Conservation (phyloP, 35 echinoderm and acorn worm species). For the Chiridota heheva region DNA sequence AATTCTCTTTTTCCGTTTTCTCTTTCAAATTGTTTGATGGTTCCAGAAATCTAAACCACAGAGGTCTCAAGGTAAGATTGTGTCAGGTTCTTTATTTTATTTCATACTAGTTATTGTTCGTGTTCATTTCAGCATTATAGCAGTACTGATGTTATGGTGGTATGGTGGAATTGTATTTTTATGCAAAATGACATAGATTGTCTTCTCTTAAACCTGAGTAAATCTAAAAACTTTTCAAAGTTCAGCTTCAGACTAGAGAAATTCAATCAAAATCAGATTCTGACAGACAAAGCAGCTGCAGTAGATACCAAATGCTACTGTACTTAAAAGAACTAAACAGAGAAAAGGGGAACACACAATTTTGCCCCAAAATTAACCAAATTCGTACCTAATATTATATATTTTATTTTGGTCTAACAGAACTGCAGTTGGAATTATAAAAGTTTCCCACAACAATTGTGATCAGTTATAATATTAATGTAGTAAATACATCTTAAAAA, state of each 20-base stretch:
- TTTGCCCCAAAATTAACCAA: too few species aligned
- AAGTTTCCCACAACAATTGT: too few species aligned
- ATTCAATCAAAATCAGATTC: background rate
- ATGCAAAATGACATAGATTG: background rate
- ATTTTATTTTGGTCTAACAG: too few species aligned
- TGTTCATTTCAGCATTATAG: background rate
- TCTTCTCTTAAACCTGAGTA: background rate
- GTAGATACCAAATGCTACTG: too few species aligned
- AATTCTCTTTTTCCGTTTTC: background rate
- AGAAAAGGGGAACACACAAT: too few species aligned
- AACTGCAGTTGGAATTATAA: too few species aligned
- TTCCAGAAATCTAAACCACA: conserved; percentile 51
- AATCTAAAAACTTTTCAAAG: background rate
- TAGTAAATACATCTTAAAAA: too few species aligned
- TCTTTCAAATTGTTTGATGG: background rate
- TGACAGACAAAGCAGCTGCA: too few species aligned
- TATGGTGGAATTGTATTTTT: background rate
- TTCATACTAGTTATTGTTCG: background rate
- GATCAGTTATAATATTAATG: too few species aligned
- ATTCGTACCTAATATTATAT: too few species aligned
- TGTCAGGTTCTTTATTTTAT: background rate
- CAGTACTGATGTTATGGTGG: background rate
- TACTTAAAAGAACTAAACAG: too few species aligned
- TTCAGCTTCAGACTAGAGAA: background rate
- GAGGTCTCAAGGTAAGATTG: conserved; percentile 39